Base-by-base conservation (phyloP, 2,797 vertebrate genomes). In the Pseudomugil tenellus region DNA sequence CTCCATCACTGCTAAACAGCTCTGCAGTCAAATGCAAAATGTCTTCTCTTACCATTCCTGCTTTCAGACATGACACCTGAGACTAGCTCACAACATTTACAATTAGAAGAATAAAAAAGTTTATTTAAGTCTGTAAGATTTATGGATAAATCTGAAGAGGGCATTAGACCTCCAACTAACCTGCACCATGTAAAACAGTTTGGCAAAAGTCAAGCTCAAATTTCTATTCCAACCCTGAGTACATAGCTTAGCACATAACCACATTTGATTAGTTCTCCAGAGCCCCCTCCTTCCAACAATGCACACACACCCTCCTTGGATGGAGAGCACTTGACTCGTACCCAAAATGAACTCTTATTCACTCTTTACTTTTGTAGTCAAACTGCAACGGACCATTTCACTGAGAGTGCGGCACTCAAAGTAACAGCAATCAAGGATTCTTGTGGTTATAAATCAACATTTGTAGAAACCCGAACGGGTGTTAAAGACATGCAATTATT, bases 271-370 rank as follows among this genome's bases (percentile, higher is more conserved):
- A 89, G 84, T 87, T 77, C 85, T 85, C 65, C 67, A 57, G 67
- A 72, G 53, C 63, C 63, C 59, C 63, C 43, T 17, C 66, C 58
- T 70, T 63, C 62, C 35, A 46, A 55, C 61, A 58, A 17, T 64
- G 69, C 39, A 74, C 56, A 65, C 70, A 28, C 67, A 53, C 63
- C 21, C 64, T 85, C 58, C 74, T 84, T 43, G 19, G 64, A 76
- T 89, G 87, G 70, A 92, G 92, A 81, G 88, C 89, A 87, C 92
- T 94, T 88, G 90, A 90, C 89, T 91, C 69, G 21, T 74, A 84
- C 66, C 84, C 87, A 88, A 77, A 90, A 78, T 84, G 85, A 90
- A 86, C 85, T 92, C 84, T 78, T 67, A 62, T 58, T 80, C 77
- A 67, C 80, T 84, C 69, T 46, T n/a, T 19, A 11, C 80, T 76